Conservation (phyloP, 2,888 invertebrate genomes). For the Microchrysa polita region DNA sequence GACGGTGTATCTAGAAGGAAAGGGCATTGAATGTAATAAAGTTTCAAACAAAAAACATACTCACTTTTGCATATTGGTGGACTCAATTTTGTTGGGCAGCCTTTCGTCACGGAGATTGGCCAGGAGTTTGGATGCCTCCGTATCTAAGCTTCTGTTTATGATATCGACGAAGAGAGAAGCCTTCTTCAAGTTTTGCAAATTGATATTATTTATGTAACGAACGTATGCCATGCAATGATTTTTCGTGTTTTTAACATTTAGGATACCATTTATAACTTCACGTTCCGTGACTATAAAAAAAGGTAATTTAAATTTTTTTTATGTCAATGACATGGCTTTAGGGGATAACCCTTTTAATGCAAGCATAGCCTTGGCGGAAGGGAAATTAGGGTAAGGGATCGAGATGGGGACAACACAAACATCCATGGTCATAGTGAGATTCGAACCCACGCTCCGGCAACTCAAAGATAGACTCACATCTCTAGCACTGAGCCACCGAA, state of each 20-base stretch:
- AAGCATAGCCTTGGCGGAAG: no score
- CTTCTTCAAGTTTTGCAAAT: constrained; percentile 91
- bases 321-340: no score
- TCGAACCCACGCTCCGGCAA: no score
- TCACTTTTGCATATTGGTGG: constrained; percentile 87
- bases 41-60: background rate
- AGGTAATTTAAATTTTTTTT: no score
- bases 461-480: no score
- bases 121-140: constrained; percentile 89
- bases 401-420: no score
- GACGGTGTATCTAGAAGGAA: constrained; percentile 79
- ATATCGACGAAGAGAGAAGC: constrained; percentile 97
- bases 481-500: no score
- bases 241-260: constrained; percentile 92
- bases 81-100: constrained; percentile 87
- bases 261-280: constrained; percentile 94
- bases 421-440: no score
- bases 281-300: constrained; percentile 87
- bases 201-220: constrained; percentile 96
- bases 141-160: constrained; percentile 88
- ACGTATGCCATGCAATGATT: constrained; percentile 96
- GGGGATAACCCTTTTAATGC: no score
- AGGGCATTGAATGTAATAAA: constrained; percentile 3
- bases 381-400: no score
- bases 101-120: constrained; percentile 90